Evolutionary conservation across 2,113 vertebrate genomes (phyloP), one percentile per base, ranked within the genome.

Genomic region (Sinocyclocheilus grahami): DNA sequence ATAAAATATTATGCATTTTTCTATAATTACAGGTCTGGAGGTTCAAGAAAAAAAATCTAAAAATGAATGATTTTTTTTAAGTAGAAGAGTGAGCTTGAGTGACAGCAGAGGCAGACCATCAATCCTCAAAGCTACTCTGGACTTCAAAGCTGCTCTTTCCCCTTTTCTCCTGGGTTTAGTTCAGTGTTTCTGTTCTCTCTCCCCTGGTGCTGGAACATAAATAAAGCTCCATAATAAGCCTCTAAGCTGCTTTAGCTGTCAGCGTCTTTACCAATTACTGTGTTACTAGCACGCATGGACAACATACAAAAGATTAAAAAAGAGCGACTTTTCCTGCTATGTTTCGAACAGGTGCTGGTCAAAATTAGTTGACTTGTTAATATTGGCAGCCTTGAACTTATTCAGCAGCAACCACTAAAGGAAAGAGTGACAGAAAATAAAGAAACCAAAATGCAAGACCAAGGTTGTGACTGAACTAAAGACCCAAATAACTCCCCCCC

Each of bases 211-310:
- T 91, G 91, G 90, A 95, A 93, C 94, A 95, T 94, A 95, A 95
- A 95, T 95, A 95, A 94, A 94, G 92, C 83, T 92, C 91, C 87
- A 92, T 94, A 95, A 94, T 94, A 93, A 93, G 92, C 93, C 93
- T 89, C 90, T 89, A 90, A 93, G 93, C 93, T 93, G 94, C 93
- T 95, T 94, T 94, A 94, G 93, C 94, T 95, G 94, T 95, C 94
- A 95, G 90, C 94, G 90, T 94, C 94, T 94, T 94, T 93, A 95
- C 92, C 94, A 95, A 95, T 95, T 95, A 95, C 93, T 92, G 71
- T 53, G 93, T 95, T 91, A 92, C 90, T 65, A 91, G 69, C 78
- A 88, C 37, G 91, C 81, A 86, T 89, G 88, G 84, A 91, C 91
- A 93, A 92, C 87, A 89, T 88, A 55, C 88, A 85, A 77, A 72